Evolutionary conservation across 1,140 invertebrate species (phyloP).

Genomic region (Anastrepha ludens): DNA sequence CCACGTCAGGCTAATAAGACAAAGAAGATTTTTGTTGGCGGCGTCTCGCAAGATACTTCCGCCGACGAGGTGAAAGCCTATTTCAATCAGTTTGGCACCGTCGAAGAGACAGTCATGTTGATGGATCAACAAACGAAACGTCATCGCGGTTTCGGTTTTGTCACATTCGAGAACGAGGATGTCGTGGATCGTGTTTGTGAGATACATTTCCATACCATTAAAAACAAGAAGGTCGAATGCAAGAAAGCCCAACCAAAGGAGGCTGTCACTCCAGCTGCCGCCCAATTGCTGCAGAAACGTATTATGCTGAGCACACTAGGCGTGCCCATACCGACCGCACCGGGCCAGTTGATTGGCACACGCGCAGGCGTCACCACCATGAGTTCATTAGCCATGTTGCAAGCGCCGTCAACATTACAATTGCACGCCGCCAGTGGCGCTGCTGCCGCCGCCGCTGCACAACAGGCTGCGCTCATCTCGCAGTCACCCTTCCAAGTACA

Average conservation of each 20-base stretch:
- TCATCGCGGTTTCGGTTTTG: slow-evolving; percentile 92
- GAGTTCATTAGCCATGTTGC: slow-evolving; percentile 79
- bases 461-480: slow-evolving; percentile 74
- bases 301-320: slow-evolving; percentile 82
- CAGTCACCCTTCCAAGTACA: slow-evolving; percentile 74
- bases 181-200: slow-evolving; percentile 93
- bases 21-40: slow-evolving; percentile 94
- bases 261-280: slow-evolving; percentile 83
- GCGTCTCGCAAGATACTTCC: slow-evolving; percentile 92
- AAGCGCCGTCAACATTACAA: slow-evolving; percentile 66
- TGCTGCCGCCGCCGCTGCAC: slow-evolving; percentile 74
- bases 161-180: slow-evolving; percentile 94
- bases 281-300: slow-evolving; percentile 83
- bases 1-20: slow-evolving; percentile 89
- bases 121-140: slow-evolving; percentile 96
- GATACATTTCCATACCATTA: slow-evolving; percentile 94
- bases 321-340: slow-evolving; percentile 77
- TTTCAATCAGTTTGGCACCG: slow-evolving; percentile 93
- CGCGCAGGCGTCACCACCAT: slow-evolving; percentile 77
- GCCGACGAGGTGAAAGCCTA: slow-evolving; percentile 93
- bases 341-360: slow-evolving; percentile 71
- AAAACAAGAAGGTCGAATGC: slow-evolving; percentile 95
- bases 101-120: slow-evolving; percentile 94
- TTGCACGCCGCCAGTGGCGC: slow-evolving; percentile 62
- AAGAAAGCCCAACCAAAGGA: slow-evolving; percentile 95